These are phyloP conservation scores for Hippocampus abdominalis DNA, from an alignment of 2,113 vertebrate species.

Conservation along the genomic window DNA sequence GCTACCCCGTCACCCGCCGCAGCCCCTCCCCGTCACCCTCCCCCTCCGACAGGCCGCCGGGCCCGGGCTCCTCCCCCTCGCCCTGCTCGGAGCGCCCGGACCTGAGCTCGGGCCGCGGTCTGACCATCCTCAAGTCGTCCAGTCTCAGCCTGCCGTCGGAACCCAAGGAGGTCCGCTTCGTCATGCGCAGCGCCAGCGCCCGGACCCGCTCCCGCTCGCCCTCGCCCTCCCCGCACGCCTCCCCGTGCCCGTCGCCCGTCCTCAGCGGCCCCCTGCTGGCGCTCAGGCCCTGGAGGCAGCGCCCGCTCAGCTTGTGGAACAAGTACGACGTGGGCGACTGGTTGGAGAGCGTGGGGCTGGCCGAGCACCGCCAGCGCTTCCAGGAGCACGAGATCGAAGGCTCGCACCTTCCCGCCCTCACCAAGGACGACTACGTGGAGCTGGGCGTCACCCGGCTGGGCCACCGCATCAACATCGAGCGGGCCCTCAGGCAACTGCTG, in stretches of 20 bases:
- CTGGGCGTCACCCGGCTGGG: constrained; percentile 96
- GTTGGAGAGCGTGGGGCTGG: constrained; percentile 95
- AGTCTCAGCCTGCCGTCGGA: constrained; percentile 95
- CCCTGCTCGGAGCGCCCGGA: constrained; percentile 56
- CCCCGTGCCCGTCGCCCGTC: constrained; percentile 81
- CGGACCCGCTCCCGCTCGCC: constrained; percentile 91
- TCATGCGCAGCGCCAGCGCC: constrained; percentile 92
- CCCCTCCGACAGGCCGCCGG: constrained; percentile 79
- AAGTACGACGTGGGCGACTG: constrained; percentile 97
- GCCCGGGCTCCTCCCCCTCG: constrained; percentile 66
- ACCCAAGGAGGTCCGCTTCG: constrained; percentile 96
- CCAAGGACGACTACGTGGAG: constrained; percentile 98
- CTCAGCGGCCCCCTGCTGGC: constrained; percentile 80
- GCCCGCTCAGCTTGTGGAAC: constrained; percentile 92
- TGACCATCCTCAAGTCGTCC: constrained; percentile 96
- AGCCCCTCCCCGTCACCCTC: constrained; percentile 90
- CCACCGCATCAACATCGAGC: constrained; percentile 98
- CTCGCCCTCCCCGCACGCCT: constrained; percentile 84
- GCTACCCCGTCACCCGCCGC: constrained; percentile 89
- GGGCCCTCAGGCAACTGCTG: constrained; percentile 89
- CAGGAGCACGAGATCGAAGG: constrained; percentile 98
- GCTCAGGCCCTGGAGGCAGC: constrained; percentile 91
- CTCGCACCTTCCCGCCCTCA: constrained; percentile 90
- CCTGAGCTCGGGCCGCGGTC: constrained; percentile 59
- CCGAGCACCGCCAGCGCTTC: constrained; percentile 95